phyloP scores from a whole-genome alignment of 2,113 vertebrate genomes.

The Equus przewalskii region DNA sequence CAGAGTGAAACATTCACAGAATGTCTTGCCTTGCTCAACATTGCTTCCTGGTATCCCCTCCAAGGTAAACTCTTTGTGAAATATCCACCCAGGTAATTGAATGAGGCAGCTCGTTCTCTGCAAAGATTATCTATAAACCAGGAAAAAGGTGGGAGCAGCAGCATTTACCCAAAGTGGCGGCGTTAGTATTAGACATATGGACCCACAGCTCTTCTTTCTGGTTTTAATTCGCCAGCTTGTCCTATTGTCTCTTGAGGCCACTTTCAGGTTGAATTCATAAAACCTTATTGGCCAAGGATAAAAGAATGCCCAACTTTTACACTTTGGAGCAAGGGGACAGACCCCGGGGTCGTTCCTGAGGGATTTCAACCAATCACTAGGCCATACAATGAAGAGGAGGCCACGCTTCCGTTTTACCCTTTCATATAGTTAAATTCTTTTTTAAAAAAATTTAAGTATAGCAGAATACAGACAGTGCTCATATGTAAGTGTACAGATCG shows the following conservation, averaged over 20 bases:
- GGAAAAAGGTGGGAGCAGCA: neutral
- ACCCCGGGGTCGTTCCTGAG: neutral
- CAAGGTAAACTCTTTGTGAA: neutral
- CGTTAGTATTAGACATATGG: accelerated
- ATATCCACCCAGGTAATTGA: neutral
- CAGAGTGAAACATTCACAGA: neutral
- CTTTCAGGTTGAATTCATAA: neutral
- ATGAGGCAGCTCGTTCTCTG: neutral
- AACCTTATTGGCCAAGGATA: neutral
- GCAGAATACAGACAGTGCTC: neutral
- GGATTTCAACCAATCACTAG: neutral
- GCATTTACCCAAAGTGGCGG: neutral
- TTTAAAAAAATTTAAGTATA: neutral
- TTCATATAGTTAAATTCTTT: neutral
- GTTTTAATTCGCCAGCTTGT: neutral
- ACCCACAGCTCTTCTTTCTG: neutral
- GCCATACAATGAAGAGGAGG: neutral
- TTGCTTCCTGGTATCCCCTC: neutral
- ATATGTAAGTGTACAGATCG: neutral
- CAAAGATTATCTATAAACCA: neutral
- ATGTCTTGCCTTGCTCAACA: neutral
- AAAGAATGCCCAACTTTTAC: neutral
- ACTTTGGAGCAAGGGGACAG: neutral
- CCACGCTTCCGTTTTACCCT: neutral
- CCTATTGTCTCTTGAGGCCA: neutral